phyloP scores from a whole-genome alignment of 2,113 vertebrate species.

The Rissa tridactyla region DNA sequence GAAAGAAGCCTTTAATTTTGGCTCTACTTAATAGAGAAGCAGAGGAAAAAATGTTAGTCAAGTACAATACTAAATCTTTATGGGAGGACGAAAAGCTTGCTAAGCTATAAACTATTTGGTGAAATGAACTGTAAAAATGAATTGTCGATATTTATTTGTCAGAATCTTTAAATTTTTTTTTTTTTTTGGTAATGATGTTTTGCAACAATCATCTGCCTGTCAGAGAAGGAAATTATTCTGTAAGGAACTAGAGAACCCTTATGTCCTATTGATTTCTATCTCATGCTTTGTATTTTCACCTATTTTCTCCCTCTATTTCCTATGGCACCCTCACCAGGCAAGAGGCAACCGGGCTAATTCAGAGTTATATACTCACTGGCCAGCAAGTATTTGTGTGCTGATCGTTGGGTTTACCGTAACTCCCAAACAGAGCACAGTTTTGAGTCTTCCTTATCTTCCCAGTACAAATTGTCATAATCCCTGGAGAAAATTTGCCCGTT shows the following conservation, averaged over 20 bases:
- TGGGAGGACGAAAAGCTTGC: background rate
- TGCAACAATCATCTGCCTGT: background rate
- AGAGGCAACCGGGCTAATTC: background rate
- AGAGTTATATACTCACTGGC: background rate
- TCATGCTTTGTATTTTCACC: background rate
- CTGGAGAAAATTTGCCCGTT: background rate
- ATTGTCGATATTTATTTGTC: background rate
- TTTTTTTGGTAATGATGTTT: background rate
- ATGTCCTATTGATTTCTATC: background rate
- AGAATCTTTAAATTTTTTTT: background rate
- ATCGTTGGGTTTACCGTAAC: background rate
- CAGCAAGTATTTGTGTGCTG: background rate
- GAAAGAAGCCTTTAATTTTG: constrained; percentile 13
- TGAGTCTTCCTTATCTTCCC: background rate
- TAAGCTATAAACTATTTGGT: background rate
- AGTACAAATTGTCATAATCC: background rate
- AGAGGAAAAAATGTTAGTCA: background rate
- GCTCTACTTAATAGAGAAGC: background rate
- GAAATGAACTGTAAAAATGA: background rate
- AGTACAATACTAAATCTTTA: background rate
- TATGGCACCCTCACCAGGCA: background rate
- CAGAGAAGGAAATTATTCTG: background rate
- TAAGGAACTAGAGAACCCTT: background rate
- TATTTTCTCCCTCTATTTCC: background rate
- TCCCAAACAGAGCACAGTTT: background rate